These are phyloP conservation scores for Embiotoca jacksoni DNA, from an alignment of 2,113 vertebrate genomes.

Conservation along the genomic window DNA sequence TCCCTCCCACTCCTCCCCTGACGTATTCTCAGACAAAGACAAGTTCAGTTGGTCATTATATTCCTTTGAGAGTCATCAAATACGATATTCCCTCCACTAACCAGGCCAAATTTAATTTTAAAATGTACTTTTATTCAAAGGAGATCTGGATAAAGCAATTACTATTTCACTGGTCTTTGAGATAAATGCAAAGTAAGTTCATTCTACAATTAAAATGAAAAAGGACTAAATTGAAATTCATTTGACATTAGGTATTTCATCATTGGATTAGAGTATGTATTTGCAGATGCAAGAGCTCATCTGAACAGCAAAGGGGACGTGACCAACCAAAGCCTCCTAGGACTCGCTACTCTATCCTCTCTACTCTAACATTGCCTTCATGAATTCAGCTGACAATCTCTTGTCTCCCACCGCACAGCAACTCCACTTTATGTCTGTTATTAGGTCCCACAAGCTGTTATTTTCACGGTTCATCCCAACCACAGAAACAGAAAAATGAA, in stretches of 20 bases:
- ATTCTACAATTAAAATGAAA: slow-evolving; percentile 37
- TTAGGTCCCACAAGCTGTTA: slow-evolving; percentile 45
- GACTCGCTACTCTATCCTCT: slow-evolving; percentile 22
- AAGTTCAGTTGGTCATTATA: slow-evolving; percentile 56
- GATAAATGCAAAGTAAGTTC: slow-evolving; percentile 24
- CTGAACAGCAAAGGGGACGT: slow-evolving; percentile 1
- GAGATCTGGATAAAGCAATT: slow-evolving; percentile 33
- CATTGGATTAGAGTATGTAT: background rate
- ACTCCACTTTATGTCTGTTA: slow-evolving; percentile 44
- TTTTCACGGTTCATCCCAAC: slow-evolving; percentile 41
- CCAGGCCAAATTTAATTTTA: slow-evolving; percentile 53
- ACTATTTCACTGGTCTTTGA: slow-evolving; percentile 29
- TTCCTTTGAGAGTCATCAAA: slow-evolving; percentile 58
- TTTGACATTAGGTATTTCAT: slow-evolving; percentile 28
- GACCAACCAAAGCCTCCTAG: background rate
- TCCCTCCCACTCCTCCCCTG: slow-evolving; percentile 35
- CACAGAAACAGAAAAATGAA: slow-evolving; percentile 45
- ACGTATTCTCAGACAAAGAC: slow-evolving; percentile 61
- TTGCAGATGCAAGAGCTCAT: background rate
- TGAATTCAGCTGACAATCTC: slow-evolving; percentile 30
- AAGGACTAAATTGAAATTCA: background rate
- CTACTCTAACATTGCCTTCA: slow-evolving; percentile 2
- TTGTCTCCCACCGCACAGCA: slow-evolving; percentile 32
- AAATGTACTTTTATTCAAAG: slow-evolving; percentile 51
- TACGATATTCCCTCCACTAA: slow-evolving; percentile 31